Evolutionary conservation across 2,113 vertebrate species (phyloP).

Genomic region (Sakesphorus luctuosus): DNA sequence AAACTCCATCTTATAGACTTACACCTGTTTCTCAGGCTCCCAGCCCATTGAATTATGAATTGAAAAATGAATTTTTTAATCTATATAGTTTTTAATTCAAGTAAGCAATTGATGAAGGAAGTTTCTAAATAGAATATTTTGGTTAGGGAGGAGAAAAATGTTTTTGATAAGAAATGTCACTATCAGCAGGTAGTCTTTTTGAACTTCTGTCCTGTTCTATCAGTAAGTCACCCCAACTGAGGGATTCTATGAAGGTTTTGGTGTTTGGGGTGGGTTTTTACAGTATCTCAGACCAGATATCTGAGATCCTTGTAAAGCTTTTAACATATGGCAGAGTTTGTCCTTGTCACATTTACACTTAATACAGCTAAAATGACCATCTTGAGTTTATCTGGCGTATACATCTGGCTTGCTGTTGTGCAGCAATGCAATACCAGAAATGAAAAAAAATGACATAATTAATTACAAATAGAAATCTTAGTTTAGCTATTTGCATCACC

Average conservation of each 20-base stretch:
- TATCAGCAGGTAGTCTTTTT: not conserved
- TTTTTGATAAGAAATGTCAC: not conserved
- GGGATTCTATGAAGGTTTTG: not conserved
- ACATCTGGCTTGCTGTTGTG: not conserved
- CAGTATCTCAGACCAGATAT: not conserved
- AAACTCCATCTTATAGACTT: not conserved
- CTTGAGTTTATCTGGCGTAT: conserved; percentile 4
- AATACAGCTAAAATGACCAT: not conserved
- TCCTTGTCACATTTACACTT: conserved; percentile 4
- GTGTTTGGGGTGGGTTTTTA: not conserved
- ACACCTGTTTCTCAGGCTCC: not conserved
- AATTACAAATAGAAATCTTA: not conserved
- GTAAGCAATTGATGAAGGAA: not conserved
- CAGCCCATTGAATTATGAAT: not conserved
- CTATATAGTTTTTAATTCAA: not conserved
- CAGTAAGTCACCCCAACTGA: not conserved
- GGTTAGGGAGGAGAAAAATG: not conserved
- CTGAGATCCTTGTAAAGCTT: not conserved
- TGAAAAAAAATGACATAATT: not conserved
- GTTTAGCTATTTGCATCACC: not conserved
- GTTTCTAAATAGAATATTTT: not conserved
- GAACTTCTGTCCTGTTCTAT: not conserved
- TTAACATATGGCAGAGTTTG: not conserved
- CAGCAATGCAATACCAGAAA: not conserved
- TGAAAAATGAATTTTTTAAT: not conserved